These are phyloP conservation scores for Platorchestia sp. DNA, from an alignment of 1,140 invertebrate species.

Conservation along the genomic window DNA sequence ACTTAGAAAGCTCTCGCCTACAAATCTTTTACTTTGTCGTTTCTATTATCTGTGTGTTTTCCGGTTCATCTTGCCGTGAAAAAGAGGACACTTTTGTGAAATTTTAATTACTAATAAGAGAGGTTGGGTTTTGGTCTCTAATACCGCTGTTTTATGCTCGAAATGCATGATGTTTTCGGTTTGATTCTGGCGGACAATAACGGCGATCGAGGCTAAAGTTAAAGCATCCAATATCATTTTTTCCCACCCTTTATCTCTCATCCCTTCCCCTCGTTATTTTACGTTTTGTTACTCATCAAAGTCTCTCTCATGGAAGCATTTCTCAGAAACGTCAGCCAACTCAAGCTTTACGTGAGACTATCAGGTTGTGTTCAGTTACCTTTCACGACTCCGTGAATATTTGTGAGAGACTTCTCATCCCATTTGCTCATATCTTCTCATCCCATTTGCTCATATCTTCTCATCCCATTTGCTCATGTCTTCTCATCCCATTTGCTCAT, in stretches of 20 bases:
- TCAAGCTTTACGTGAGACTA: neutral
- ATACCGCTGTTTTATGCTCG: neutral
- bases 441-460: too few species aligned
- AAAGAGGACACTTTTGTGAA: neutral
- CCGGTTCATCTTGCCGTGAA: neutral
- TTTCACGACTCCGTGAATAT: neutral
- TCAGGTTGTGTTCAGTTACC: neutral
- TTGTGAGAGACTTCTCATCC: neutral
- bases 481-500: too few species aligned
- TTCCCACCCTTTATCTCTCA: neutral
- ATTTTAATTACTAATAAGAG: too few species aligned
- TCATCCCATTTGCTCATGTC: too few species aligned
- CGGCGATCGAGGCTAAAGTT: too few species aligned
- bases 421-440: too few species aligned
- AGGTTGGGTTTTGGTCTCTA: neutral
- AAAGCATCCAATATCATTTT: neutral
- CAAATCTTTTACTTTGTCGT: neutral
- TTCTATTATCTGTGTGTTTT: neutral
- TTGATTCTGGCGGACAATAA: too few species aligned
- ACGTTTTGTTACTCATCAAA: neutral
- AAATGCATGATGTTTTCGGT: too few species aligned
- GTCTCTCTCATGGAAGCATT: too few species aligned
- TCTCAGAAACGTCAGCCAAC: neutral
- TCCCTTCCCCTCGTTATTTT: neutral
- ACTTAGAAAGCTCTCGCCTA: too few species aligned